A percentile compares a stretch with the other conserved stretches of the same genome.
These are phyloP conservation scores for Cynoglossus semilaevis DNA, from an alignment of 2,113 vertebrate genomes.

Conservation along the genomic window DNA sequence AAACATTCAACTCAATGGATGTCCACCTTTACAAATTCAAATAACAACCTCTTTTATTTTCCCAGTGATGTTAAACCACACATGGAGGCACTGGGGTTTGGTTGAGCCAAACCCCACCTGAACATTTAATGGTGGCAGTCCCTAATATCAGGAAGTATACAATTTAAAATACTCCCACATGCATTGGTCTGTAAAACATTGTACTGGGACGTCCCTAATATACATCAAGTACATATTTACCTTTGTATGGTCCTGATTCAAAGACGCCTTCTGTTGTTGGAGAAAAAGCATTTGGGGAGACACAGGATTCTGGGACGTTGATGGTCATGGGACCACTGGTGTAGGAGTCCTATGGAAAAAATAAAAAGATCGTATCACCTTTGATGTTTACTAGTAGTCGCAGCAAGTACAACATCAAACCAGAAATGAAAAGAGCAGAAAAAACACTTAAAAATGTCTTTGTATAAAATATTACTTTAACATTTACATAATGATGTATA, in stretches of 20 bases:
- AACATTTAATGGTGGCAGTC: too few relatives aligned
- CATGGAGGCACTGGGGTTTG: too few relatives aligned
- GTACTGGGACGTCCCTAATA: too few relatives aligned
- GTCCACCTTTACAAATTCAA: slow-evolving; percentile 72
- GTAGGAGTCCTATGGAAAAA: slow-evolving; percentile 78
- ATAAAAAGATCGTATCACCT: not conserved
- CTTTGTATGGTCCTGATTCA: slow-evolving; percentile 83
- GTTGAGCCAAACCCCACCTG: too few relatives aligned
- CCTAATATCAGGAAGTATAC: too few relatives aligned
- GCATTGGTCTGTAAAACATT: too few relatives aligned
- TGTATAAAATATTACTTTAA: too few relatives aligned
- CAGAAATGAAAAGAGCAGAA: too few relatives aligned
- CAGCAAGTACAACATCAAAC: not conserved
- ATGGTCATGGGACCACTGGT: slow-evolving; percentile 75
- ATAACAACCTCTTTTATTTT: slow-evolving; percentile 39
- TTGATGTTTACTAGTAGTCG: not conserved
- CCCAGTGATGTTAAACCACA: too few relatives aligned
- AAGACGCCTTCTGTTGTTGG: slow-evolving; percentile 82
- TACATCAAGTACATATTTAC: slow-evolving; percentile 53
- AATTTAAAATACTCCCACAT: too few relatives aligned
- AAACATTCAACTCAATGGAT: slow-evolving; percentile 61
- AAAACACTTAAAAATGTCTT: too few relatives aligned
- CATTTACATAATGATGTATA: too few relatives aligned
- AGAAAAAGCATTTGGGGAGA: slow-evolving; percentile 80
- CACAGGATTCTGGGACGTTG: slow-evolving; percentile 83